Base-by-base conservation (phyloP, 2,888 invertebrate species). In the Hylaea fasciaria region DNA sequence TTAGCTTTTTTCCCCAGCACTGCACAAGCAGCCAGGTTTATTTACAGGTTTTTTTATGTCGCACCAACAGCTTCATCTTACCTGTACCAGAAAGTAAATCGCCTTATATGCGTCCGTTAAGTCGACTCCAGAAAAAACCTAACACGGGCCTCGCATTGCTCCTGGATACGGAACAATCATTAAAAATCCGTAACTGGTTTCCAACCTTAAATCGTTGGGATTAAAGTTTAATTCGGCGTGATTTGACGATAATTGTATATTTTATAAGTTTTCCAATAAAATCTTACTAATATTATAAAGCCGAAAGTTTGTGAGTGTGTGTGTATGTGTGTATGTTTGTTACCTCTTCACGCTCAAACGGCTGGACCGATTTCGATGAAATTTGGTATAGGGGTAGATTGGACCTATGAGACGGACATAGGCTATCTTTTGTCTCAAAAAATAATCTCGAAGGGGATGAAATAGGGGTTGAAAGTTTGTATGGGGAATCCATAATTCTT, bases 61-160 rank as follows among this genome's bases (percentile, higher is more conserved):
- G 62, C 49, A 56, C 46, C 73, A 76, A 84, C 83, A 77, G 81
- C 83, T 83, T 82, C 80, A 84, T 84, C 77, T 70, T 71, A 70
- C 71, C 69, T 72, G 70, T 76, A 73, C 72, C 62, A 74, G 76
- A 76, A 77, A 75, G 78, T 84, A 83, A 80, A 75, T 83, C 78
- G 81, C 85, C 82, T 76, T 82, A 77, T 82, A 77, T 78, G 74
- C 72, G 78, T 70, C 72, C 66, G 67, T 71, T 71, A 66, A 71
- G 74, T 72, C 52, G 66, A 66, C 64, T 46, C 57, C 55, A 73
- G 69, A 81, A 83, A 81, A 84, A 83, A 76, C 67, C 65, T 68
- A 73, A 77, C 76, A 77, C 68, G 68, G 55, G 53, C 69, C 66
- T 50, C 52, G 62, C 71, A 71, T 71, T 66, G 66, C 69, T 62